A percentile compares a stretch with the other conserved stretches of the same genome.
Conservation (phyloP, 2,797 vertebrate species). For the Anabacerthia variegaticeps region DNA sequence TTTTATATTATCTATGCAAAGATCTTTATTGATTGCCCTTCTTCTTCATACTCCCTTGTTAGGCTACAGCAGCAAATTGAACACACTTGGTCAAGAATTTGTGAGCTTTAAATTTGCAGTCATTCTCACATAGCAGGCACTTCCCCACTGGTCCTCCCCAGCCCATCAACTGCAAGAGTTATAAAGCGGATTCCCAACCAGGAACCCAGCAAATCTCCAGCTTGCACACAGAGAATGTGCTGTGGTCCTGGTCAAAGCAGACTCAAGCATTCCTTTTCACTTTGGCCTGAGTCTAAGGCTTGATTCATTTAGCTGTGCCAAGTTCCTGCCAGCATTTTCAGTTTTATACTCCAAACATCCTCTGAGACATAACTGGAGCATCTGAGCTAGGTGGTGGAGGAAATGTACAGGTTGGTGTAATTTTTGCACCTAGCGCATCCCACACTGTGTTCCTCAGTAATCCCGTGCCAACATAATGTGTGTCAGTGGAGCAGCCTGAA, state of each 20-base stretch:
- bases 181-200: not conserved
- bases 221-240: not conserved
- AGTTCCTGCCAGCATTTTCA: not conserved
- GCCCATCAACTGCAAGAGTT: not conserved
- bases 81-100: not conserved
- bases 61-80: not conserved
- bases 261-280: not conserved
- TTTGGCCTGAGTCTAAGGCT: not conserved
- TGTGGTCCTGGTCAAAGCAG: not conserved
- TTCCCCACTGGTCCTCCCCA: not conserved
- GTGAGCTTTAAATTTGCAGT: not conserved
- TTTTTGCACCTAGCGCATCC: conserved; percentile 14
- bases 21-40: accelerated
- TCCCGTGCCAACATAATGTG: not conserved
- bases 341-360: not conserved
- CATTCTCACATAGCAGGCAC: accelerated
- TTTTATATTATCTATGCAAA: not conserved
- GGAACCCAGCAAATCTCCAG: not conserved
- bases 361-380: conserved; percentile 2
- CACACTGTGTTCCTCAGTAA: not conserved
- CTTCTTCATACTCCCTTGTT: not conserved
- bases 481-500: conserved; percentile 51
- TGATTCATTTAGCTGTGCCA: not conserved
- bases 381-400: not conserved
- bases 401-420: conserved; percentile 16